Base-by-base conservation (phyloP, 2,113 vertebrate genomes). In the Sylvilagus bachmani region DNA sequence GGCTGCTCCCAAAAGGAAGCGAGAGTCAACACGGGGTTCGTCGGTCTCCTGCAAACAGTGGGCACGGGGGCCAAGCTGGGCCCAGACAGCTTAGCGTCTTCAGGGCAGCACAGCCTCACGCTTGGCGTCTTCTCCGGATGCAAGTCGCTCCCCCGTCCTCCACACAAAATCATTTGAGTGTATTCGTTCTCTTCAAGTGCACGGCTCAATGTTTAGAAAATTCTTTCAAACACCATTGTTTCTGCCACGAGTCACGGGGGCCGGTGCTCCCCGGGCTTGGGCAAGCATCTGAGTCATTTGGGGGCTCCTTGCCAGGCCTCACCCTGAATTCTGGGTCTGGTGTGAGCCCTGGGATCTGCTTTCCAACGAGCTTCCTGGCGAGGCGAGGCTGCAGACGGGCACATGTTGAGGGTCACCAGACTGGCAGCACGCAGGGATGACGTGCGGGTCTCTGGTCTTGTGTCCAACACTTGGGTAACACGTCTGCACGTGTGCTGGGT, bases 1-100 rank as follows among this genome's bases (percentile, higher is more conserved):
- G 55, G 24, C 33, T 38, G 2, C 11, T n/a, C 53, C 31, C 55
- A 21, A 58, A 58, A 27, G 13, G 64, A 17, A 0, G 1, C 4
- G 3, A 8, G 22, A 62, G 16, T 0, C 0, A 7, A 19, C 0
- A 2, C 16, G 3, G 1, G 22, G 3, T 25, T 6, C 0, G n/a
- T 27, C 22, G 19, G 58, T 1, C 13, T 5, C 11, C 5, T 25
- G 31, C 2, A 11, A 58, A 58, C 12, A 58, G 14, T 21, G 55
- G 14, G 55, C 55, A 58, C 44, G 44, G 44, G 44, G 44, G 5
- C 0, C 0, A 4, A 0, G 8, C 17, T 4, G 27, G 31, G 53
- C 0, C 81, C 25, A 27, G 55, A 12, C n/a, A 10, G 36, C 8
- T 2, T 27, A 3, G 1, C 4, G 0, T 19, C 55, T 38, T 1